Percentiles rank a stretch among this genome's conserved stretches.
phyloP scores from a whole-genome alignment of 1,140 invertebrate genomes.

The Agrilus planipennis region DNA sequence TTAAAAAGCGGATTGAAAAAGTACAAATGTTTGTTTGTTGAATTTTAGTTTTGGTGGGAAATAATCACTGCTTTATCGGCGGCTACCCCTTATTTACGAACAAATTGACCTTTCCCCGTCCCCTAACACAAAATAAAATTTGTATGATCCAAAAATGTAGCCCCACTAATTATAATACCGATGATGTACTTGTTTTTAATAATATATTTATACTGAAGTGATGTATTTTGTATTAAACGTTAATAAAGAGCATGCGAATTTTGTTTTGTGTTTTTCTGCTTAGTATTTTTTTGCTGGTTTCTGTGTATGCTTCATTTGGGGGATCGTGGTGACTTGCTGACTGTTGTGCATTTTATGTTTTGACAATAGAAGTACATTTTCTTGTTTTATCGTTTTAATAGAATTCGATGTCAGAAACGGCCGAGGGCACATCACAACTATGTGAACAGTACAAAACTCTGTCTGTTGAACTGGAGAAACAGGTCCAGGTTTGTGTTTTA shows the following conservation, averaged over 20 bases:
- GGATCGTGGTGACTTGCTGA: conserved; percentile 1
- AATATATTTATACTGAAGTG: conserved; percentile 1
- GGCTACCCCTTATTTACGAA: conserved; percentile 5
- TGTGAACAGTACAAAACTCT: conserved; percentile 26
- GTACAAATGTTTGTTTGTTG: not conserved
- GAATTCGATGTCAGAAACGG: conserved; percentile 16
- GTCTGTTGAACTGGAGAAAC: conserved; percentile 23
- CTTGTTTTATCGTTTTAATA: conserved; percentile 18
- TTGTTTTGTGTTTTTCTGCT: conserved; percentile 20
- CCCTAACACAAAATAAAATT: conserved; percentile 13
- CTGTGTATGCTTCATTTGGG: conserved; percentile 3
- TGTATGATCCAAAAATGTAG: conserved; percentile 8
- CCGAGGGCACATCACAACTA: conserved; percentile 15
- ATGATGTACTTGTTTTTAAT: conserved; percentile 5
- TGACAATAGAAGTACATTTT: conserved; percentile 10
- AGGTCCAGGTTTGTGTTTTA: conserved; percentile 23
- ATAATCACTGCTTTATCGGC: conserved; percentile 7
- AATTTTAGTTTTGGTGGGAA: conserved; percentile 9
- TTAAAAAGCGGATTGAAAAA: not conserved
- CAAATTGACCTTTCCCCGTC: too few relatives aligned
- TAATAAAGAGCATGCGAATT: conserved; percentile 25
- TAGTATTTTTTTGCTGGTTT: not conserved
- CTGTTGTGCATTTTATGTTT: conserved; percentile 10
- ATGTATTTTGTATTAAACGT: conserved; percentile 4
- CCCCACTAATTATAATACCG: not conserved